Evolutionary conservation across 2,888 invertebrate genomes (phyloP).

Genomic region (Adineta ricciae): DNA sequence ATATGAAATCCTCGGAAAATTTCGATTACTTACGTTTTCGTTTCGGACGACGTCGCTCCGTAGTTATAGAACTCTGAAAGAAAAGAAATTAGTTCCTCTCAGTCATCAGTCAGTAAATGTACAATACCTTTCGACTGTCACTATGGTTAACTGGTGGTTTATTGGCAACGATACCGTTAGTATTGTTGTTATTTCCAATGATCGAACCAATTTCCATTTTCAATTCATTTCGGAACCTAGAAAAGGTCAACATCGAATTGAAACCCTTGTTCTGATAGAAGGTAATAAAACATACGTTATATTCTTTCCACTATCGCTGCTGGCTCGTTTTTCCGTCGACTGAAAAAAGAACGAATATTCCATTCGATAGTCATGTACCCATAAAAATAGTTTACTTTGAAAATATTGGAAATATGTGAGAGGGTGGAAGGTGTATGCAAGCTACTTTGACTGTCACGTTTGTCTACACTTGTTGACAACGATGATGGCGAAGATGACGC

Average conservation of each 20-base stretch:
- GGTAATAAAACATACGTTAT: neutral
- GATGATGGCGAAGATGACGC: neutral
- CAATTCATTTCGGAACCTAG: constrained; percentile 1
- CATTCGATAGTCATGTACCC: neutral
- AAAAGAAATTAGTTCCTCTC: neutral
- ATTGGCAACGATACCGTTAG: neutral
- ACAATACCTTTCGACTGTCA: neutral
- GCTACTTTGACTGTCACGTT: neutral
- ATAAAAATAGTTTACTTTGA: neutral
- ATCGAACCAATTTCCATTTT: neutral
- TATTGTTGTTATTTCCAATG: neutral
- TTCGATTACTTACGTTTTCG: constrained; percentile 1
- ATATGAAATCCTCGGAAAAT: neutral
- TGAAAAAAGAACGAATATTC: neutral
- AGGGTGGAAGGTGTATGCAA: neutral
- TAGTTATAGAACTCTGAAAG: neutral
- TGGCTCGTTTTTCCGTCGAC: neutral
- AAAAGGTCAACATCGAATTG: neutral
- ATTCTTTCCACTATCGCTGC: neutral
- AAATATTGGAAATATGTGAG: neutral
- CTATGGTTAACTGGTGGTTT: constrained; percentile 1
- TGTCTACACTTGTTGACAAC: neutral
- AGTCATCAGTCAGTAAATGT: neutral
- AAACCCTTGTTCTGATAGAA: neutral
- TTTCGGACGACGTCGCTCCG: neutral